Conservation (phyloP, 2,113 vertebrate species). For the Hystrix cristata region DNA sequence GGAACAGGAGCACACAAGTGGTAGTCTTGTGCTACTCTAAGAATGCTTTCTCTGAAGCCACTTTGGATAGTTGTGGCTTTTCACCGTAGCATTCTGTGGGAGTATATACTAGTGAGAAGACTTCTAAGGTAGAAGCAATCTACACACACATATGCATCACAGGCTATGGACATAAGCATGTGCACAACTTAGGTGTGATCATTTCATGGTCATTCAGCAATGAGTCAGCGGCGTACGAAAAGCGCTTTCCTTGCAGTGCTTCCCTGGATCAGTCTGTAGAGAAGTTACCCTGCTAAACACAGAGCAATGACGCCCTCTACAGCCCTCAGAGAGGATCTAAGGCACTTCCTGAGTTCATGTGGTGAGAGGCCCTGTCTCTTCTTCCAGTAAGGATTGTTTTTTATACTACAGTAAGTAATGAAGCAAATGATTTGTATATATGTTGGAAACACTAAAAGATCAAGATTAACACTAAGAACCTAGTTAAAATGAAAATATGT, state of each 20-base stretch:
- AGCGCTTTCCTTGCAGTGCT: slow-evolving; percentile 3
- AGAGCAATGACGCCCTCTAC: slow-evolving; percentile 86
- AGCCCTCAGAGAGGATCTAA: slow-evolving; percentile 58
- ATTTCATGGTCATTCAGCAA: slow-evolving; percentile 16
- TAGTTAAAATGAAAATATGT: slow-evolving; percentile 52
- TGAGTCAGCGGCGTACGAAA: slow-evolving; percentile 67
- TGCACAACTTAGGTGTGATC: neutral
- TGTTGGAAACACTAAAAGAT: slow-evolving; percentile 41
- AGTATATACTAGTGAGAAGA: neutral
- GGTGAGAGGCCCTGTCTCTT: neutral
- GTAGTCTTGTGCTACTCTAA: neutral
- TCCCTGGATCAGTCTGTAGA: slow-evolving; percentile 45
- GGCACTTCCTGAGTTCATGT: neutral
- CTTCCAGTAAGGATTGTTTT: neutral
- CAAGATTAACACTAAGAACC: slow-evolving; percentile 1
- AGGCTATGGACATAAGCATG: neutral
- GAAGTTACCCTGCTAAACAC: slow-evolving; percentile 59
- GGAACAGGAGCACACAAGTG: neutral
- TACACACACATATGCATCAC: neutral
- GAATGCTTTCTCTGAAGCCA: neutral
- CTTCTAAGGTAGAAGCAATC: neutral
- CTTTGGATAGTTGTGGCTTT: neutral
- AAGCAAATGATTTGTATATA: neutral
- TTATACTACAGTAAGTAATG: slow-evolving; percentile 35
- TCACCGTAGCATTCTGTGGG: neutral